Conservation (phyloP, 1,140 invertebrate species). For the Acromyrmex heyeri region DNA sequence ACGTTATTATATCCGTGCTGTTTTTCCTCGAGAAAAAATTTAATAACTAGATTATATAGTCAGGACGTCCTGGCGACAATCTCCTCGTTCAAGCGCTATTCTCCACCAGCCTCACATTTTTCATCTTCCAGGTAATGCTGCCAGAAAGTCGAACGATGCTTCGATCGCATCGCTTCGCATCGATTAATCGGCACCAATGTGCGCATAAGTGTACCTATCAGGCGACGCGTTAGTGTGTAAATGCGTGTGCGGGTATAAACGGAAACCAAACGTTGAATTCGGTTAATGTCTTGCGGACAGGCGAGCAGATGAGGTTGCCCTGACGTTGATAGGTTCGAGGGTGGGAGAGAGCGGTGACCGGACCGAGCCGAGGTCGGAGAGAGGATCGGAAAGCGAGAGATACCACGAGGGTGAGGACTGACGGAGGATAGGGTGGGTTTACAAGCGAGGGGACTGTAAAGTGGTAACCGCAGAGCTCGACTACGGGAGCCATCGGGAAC, state of each 20-base stretch:
- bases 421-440: slow-evolving; percentile 68
- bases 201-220: too few relatives aligned
- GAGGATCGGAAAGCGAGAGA: slow-evolving; percentile 26
- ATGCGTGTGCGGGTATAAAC: slow-evolving; percentile 77
- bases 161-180: background rate
- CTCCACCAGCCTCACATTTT: background rate
- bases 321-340: slow-evolving; percentile 83
- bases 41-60: slow-evolving; percentile 24
- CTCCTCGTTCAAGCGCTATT: slow-evolving; percentile 11
- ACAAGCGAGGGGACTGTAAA: slow-evolving; percentile 79
- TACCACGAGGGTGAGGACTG: slow-evolving; percentile 54
- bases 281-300: slow-evolving; percentile 84
- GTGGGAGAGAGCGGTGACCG: slow-evolving; percentile 58
- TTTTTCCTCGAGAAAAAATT: slow-evolving; percentile 18
- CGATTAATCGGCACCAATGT: background rate
- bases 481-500: slow-evolving; percentile 78
- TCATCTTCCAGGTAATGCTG: background rate
- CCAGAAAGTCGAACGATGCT: background rate
- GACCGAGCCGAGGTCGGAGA: slow-evolving; percentile 22
- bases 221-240: slow-evolving; percentile 37
- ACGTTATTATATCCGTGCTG: background rate
- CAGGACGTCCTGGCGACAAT: background rate
- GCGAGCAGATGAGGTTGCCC: slow-evolving; percentile 83
- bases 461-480: slow-evolving; percentile 78
- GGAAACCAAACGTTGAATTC: slow-evolving; percentile 84